Conservation (phyloP, 2,888 invertebrate genomes). For the Andrena chrysosceles region DNA sequence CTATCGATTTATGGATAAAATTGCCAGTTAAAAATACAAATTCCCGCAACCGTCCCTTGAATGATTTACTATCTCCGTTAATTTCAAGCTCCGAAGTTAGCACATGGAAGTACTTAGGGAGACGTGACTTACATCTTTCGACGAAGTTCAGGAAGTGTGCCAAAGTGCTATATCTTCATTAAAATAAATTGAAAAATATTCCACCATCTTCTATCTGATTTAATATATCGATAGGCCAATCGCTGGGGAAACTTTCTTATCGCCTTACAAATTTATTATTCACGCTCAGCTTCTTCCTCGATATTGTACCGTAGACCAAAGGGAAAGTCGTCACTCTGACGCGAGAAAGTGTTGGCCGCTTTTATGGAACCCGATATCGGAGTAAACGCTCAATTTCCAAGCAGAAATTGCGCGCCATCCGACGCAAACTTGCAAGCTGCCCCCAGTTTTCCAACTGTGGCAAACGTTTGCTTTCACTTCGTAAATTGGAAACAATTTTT, state of each 20-base stretch:
- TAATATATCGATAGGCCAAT: not conserved
- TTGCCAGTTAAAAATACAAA: not conserved
- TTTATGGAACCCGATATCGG: not conserved
- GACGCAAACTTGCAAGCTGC: too few relatives aligned
- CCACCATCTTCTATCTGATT: not conserved
- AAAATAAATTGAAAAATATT: conserved; percentile 5
- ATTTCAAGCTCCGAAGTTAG: not conserved
- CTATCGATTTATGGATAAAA: too few relatives aligned
- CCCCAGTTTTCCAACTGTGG: not conserved
- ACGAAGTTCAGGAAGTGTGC: not conserved
- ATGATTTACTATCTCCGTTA: not conserved
- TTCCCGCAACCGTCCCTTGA: not conserved
- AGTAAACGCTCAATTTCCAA: conserved; percentile 2
- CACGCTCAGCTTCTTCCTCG: not conserved
- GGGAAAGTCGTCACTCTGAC: not conserved
- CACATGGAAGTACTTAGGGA: not conserved
- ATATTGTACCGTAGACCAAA: not conserved
- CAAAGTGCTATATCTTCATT: conserved; percentile 1
- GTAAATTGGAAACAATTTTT: conserved; percentile 3
- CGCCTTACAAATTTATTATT: not conserved
- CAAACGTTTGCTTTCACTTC: not conserved
- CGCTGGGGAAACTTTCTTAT: not conserved
- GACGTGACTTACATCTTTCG: not conserved
- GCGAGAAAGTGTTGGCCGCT: not conserved
- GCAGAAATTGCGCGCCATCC: not conserved